Conservation (phyloP, 2,797 vertebrate species). For the Linurgus olivaceus region DNA sequence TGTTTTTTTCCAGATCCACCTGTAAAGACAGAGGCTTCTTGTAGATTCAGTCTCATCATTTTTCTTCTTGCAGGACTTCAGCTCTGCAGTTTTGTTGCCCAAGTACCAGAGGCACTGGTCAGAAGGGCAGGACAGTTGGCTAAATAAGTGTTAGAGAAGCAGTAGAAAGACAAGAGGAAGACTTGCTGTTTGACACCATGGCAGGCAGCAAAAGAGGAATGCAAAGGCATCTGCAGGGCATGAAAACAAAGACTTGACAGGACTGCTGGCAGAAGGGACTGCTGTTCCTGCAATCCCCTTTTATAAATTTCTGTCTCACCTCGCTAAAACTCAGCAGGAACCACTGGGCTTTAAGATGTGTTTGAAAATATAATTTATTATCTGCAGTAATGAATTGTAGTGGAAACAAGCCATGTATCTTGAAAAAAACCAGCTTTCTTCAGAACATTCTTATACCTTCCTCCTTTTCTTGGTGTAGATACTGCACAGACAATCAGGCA, state of each 20-base stretch:
- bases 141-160: neutral
- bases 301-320: neutral
- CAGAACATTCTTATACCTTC: neutral
- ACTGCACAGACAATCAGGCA: neutral
- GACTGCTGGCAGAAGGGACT: neutral
- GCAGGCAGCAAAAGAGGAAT: neutral
- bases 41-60: neutral
- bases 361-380: neutral
- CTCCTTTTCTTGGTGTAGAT: neutral
- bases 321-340: neutral
- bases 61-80: neutral
- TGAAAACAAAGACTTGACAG: neutral
- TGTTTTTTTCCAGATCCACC: neutral
- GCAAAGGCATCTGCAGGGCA: neutral
- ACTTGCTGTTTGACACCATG: neutral
- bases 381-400: neutral
- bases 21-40: neutral
- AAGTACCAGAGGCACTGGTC: neutral
- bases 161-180: neutral
- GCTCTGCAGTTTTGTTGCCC: neutral
- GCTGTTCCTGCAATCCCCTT: neutral
- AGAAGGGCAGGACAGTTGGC: neutral
- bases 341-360: neutral
- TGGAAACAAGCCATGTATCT: neutral
- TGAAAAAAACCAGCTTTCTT: neutral